A percentile compares a stretch with the other conserved stretches of the same genome.
Conservation (phyloP, 1,140 invertebrate species). For the Caenorhabditis inopinata region DNA sequence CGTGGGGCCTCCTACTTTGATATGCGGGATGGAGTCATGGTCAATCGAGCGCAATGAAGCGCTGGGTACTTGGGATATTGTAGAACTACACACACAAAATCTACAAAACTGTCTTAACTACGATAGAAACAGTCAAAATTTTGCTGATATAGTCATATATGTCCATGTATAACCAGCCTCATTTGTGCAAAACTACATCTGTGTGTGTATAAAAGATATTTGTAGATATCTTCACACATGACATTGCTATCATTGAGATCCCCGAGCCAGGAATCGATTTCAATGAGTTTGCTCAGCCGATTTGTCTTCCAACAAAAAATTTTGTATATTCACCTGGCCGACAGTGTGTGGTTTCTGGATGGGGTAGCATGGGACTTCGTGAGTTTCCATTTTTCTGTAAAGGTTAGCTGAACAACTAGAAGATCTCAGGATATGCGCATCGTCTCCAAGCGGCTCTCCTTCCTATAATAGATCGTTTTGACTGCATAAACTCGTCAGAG, state of each 20-base stretch:
- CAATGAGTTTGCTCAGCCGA: slow-evolving; percentile 29
- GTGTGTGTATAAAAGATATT: too few species aligned
- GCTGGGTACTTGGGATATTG: too few species aligned
- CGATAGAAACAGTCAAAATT: too few species aligned
- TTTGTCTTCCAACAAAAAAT: slow-evolving; percentile 38
- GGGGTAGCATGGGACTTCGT: slow-evolving; percentile 46
- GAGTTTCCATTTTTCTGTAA: not conserved
- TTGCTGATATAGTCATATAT: too few species aligned
- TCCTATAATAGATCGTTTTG: slow-evolving; percentile 41
- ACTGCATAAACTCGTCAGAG: slow-evolving; percentile 38
- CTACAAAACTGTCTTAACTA: too few species aligned
- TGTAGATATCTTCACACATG: slow-evolving; percentile 42
- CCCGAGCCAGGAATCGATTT: slow-evolving; percentile 29
- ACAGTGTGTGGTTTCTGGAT: slow-evolving; percentile 45
- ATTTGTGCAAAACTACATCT: too few species aligned
- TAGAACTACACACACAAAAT: too few species aligned
- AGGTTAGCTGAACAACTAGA: not conserved
- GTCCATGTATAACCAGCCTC: too few species aligned
- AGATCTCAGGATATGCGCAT: slow-evolving; percentile 29
- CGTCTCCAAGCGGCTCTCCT: slow-evolving; percentile 44
- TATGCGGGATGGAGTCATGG: too few species aligned
- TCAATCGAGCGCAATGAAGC: too few species aligned
- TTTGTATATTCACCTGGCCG: slow-evolving; percentile 35
- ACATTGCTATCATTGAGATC: slow-evolving; percentile 37
- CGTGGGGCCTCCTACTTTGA: too few species aligned